These are phyloP conservation scores for Sinonovacula constricta DNA, from an alignment of 1,140 invertebrate species.

Conservation along the genomic window DNA sequence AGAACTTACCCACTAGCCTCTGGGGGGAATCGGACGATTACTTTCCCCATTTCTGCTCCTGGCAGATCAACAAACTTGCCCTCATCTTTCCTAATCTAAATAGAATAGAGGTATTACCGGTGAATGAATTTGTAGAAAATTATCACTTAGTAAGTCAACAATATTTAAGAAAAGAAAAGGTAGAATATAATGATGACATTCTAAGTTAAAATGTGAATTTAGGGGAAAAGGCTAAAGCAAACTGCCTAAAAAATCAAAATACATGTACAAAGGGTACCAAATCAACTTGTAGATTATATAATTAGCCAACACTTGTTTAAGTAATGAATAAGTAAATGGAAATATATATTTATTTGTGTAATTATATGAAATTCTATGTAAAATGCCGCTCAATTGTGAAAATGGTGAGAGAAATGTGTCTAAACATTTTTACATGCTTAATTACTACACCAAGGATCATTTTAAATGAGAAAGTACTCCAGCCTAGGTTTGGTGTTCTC, in stretches of 20 bases:
- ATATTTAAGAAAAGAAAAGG: background rate
- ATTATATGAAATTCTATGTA: too few species aligned
- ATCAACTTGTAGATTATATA: too few species aligned
- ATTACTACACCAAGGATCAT: too few species aligned
- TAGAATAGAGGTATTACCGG: background rate
- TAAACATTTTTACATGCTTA: too few species aligned
- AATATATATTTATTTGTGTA: too few species aligned
- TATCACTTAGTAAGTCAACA: background rate
- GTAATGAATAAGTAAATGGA: too few species aligned
- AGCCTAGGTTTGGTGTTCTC: too few species aligned
- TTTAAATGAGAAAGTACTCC: too few species aligned
- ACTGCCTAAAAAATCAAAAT: background rate
- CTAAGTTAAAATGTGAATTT: background rate
- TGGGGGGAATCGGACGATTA: slow-evolving; percentile 96
- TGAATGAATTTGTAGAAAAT: background rate
- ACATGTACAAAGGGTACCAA: background rate
- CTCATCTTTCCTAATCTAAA: slow-evolving; percentile 82
- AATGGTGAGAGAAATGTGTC: too few species aligned
- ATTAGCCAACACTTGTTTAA: too few species aligned
- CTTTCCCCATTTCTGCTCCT: slow-evolving; percentile 97
- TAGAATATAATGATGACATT: background rate
- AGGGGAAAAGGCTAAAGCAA: background rate
- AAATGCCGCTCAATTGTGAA: too few species aligned
- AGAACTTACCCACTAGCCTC: slow-evolving; percentile 95
- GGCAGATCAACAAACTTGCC: slow-evolving; percentile 98